A percentile compares a stretch with the other conserved stretches of the same genome.
phyloP scores from a whole-genome alignment of 2,113 vertebrate species.

The Suricata suricatta region DNA sequence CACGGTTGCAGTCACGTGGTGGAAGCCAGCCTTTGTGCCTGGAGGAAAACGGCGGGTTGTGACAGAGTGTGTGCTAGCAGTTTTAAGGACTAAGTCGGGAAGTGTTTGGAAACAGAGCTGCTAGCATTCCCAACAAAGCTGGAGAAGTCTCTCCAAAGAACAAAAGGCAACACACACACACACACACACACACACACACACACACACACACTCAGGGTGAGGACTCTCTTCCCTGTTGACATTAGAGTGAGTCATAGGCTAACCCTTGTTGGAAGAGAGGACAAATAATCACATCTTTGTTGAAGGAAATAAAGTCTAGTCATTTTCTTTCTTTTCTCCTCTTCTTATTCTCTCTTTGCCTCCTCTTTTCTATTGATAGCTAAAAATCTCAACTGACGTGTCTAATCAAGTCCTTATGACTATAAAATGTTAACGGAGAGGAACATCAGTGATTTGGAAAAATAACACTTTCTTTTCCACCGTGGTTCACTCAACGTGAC shows the following conservation, averaged over 20 bases:
- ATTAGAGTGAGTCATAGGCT: neutral
- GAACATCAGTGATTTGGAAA: slow-evolving; percentile 77
- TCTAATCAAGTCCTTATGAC: slow-evolving; percentile 79
- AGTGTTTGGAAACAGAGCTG: slow-evolving; percentile 73
- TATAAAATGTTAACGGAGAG: slow-evolving; percentile 68
- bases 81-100: slow-evolving; percentile 61
- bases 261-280: slow-evolving; percentile 2
- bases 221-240: slow-evolving; percentile 42
- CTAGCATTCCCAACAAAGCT: slow-evolving; percentile 46
- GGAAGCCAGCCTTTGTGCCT: slow-evolving; percentile 79
- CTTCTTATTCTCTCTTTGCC: neutral
- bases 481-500: neutral
- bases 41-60: slow-evolving; percentile 75
- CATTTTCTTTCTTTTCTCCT: slow-evolving; percentile 45
- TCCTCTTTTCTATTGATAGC: neutral
- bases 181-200: neutral
- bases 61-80: slow-evolving; percentile 62
- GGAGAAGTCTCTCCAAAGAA: neutral
- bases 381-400: slow-evolving; percentile 63
- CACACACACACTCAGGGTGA: neutral
- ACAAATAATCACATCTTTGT: slow-evolving; percentile 60
- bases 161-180: neutral
- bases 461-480: slow-evolving; percentile 76
- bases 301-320: slow-evolving; percentile 3
- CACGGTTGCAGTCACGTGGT: slow-evolving; percentile 77